These are phyloP conservation scores for Chrysomela aeneicollis DNA, from an alignment of 2,888 invertebrate species.

Conservation along the genomic window DNA sequence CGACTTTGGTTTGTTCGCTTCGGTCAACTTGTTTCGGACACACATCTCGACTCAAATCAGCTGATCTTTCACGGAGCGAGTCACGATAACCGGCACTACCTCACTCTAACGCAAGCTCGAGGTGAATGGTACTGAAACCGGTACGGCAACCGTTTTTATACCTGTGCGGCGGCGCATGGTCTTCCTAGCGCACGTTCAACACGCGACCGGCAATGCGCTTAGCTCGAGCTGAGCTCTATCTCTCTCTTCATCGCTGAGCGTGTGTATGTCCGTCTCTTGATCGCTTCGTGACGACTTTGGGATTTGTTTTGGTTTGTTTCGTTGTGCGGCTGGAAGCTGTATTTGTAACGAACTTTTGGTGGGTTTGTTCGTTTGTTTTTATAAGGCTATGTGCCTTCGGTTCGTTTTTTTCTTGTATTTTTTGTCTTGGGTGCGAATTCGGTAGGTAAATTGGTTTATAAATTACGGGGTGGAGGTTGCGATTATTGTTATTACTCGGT, in stretches of 20 bases:
- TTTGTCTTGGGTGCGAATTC: constrained; percentile 30
- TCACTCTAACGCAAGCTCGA: not conserved
- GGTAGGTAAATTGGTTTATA: constrained; percentile 29
- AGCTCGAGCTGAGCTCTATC: constrained; percentile 36
- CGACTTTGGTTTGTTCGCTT: constrained; percentile 58
- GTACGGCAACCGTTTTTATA: constrained; percentile 29
- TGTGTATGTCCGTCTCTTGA: not conserved
- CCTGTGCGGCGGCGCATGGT: constrained; percentile 48
- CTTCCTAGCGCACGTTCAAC: constrained; percentile 58
- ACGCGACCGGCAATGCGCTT: constrained; percentile 58
- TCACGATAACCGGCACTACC: constrained; percentile 8
- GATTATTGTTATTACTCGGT: constrained; percentile 24
- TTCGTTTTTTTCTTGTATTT: constrained; percentile 28
- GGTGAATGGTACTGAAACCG: constrained; percentile 30
- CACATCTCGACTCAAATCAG: constrained; percentile 61
- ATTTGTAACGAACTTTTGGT: constrained; percentile 49
- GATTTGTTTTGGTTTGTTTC: constrained; percentile 35
- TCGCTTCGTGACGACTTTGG: constrained; percentile 17
- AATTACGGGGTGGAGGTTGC: constrained; percentile 19
- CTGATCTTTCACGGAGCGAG: constrained; percentile 33
- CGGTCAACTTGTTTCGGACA: constrained; percentile 63
- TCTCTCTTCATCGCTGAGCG: constrained; percentile 25
- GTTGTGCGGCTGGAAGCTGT: constrained; percentile 41
- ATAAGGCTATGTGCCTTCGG: constrained; percentile 26
- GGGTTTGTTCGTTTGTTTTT: no score